Percentiles rank a stretch among this genome's conserved stretches.
Evolutionary conservation across 2,797 vertebrate species (phyloP).

Genomic region (Rhabdomys pumilio): DNA sequence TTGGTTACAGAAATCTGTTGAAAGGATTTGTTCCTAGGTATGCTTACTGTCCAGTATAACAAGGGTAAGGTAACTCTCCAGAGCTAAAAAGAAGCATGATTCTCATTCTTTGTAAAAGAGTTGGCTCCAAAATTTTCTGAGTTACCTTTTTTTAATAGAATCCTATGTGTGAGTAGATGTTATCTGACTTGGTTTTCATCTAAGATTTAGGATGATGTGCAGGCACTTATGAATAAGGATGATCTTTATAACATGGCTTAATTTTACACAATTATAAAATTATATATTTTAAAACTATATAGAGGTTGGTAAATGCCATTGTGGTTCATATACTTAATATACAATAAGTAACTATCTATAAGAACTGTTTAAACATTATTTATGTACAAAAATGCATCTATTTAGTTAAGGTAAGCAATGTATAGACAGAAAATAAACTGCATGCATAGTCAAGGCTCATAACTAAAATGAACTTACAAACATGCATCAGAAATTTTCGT

Average conservation of each 20-base stretch:
- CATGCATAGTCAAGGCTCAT: not conserved
- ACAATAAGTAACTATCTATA: not conserved
- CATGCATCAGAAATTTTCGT: not conserved
- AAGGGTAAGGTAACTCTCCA: not conserved
- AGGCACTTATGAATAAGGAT: not conserved
- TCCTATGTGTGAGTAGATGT: not conserved
- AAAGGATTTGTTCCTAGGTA: not conserved
- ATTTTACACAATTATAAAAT: not conserved
- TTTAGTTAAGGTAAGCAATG: not conserved
- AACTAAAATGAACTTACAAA: constrained; percentile 21
- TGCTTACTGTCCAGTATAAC: not conserved
- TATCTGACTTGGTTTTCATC: not conserved
- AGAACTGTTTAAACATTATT: not conserved
- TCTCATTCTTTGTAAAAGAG: not conserved
- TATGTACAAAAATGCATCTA: not conserved
- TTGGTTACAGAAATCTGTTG: not conserved
- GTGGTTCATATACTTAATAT: not conserved
- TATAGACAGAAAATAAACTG: not conserved
- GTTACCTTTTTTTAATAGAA: not conserved
- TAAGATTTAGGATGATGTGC: not conserved
- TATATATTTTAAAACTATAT: not conserved
- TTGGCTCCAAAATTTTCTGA: not conserved
- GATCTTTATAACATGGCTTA: not conserved
- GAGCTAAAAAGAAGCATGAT: not conserved
- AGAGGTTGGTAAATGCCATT: not conserved